Percentiles rank a stretch among this genome's conserved stretches.
These are phyloP conservation scores for Chloropsis hardwickii DNA, from an alignment of 2,113 vertebrate species.

Conservation along the genomic window DNA sequence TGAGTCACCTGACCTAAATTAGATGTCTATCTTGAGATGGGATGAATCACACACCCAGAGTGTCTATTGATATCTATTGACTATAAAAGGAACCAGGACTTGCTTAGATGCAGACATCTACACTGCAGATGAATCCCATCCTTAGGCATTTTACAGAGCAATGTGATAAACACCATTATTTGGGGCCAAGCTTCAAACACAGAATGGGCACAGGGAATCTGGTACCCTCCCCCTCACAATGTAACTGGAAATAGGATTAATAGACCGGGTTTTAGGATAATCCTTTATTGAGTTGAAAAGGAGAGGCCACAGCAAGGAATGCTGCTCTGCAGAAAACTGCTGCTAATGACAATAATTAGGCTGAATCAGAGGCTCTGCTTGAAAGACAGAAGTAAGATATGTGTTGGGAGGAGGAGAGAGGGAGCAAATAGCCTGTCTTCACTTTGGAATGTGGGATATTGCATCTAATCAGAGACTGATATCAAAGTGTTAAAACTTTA, in stretches of 20 bases:
- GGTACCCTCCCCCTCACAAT: neutral
- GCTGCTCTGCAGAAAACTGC: neutral
- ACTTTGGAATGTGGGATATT: neutral
- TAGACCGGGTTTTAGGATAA: neutral
- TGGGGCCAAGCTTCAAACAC: neutral
- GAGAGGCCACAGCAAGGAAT: neutral
- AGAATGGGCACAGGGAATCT: neutral
- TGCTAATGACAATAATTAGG: conserved; percentile 19
- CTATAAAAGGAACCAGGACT: conserved; percentile 61
- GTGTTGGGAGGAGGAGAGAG: neutral
- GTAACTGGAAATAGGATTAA: neutral
- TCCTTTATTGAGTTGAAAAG: neutral
- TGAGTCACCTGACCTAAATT: conserved; percentile 67
- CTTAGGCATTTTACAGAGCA: neutral
- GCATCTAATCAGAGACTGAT: conserved; percentile 6
- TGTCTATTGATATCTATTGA: conserved; percentile 66
- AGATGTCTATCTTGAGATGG: conserved; percentile 54
- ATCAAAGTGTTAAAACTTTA: conserved; percentile 65
- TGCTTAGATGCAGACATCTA: conserved; percentile 17
- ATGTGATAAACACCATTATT: neutral
- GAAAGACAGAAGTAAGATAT: neutral
- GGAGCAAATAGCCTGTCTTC: conserved; percentile 1
- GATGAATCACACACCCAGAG: conserved; percentile 59
- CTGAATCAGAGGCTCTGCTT: neutral
- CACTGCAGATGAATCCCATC: conserved; percentile 1